A percentile compares a stretch with the other conserved stretches of the same genome.
Conservation (phyloP, 1,140 invertebrate genomes). For the Drosophila pruinosa region DNA sequence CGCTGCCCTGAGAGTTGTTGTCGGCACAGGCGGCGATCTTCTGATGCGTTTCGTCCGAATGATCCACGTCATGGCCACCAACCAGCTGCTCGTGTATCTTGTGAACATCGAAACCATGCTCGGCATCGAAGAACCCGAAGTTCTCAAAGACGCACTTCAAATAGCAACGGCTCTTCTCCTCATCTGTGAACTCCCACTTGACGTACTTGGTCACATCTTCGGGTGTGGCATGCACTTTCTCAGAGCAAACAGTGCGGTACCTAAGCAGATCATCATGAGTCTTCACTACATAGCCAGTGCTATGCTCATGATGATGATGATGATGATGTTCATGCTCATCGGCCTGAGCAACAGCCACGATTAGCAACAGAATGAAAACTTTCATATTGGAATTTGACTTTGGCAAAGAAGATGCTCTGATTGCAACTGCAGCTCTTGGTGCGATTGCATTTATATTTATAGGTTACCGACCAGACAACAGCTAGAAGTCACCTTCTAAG, state of each 20-base stretch:
- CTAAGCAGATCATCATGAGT: slow-evolving; percentile 61
- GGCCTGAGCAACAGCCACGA: slow-evolving; percentile 27
- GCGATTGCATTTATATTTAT: slow-evolving; percentile 49
- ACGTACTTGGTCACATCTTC: slow-evolving; percentile 68
- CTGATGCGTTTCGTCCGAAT: slow-evolving; percentile 58
- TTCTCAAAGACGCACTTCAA: slow-evolving; percentile 74
- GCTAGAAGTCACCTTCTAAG: slow-evolving; percentile 31
- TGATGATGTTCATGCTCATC: slow-evolving; percentile 39
- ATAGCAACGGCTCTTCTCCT: slow-evolving; percentile 73
- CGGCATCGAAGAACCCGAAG: slow-evolving; percentile 69
- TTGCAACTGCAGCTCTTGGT: slow-evolving; percentile 39
- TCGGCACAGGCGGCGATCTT: slow-evolving; percentile 70
- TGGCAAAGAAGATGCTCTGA: slow-evolving; percentile 2
- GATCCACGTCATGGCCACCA: slow-evolving; percentile 47
- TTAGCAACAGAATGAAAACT: slow-evolving; percentile 38
- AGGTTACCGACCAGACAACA: background rate
- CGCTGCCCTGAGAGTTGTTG: slow-evolving; percentile 51
- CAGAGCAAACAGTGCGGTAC: slow-evolving; percentile 52
- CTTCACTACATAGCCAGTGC: slow-evolving; percentile 62
- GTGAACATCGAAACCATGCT: slow-evolving; percentile 75
- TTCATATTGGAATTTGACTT: slow-evolving; percentile 40
- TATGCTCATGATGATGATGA: slow-evolving; percentile 25
- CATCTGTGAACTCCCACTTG: slow-evolving; percentile 69
- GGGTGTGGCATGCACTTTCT: slow-evolving; percentile 48
- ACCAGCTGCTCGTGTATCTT: slow-evolving; percentile 71